Base-by-base conservation (phyloP, 2,797 vertebrate genomes). In the Darevskia mixta region DNA sequence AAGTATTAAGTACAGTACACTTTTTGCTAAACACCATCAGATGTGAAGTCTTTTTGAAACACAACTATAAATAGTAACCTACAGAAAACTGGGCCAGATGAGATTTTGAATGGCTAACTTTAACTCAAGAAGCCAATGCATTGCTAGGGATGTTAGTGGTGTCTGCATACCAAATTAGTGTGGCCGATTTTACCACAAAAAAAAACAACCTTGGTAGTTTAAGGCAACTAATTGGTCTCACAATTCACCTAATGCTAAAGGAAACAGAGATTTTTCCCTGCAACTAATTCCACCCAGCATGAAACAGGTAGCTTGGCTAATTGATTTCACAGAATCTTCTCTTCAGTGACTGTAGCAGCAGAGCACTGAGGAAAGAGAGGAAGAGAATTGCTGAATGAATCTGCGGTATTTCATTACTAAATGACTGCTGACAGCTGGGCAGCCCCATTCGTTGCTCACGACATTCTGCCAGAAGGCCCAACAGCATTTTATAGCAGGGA, bases 391-490 rank as follows among this genome's bases (percentile, higher is more conserved):
- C 93, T 95, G 94, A 95, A 90, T 90, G 84, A 82, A 90, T 90
- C 90, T 79, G 90, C 88, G 76, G 88, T 88, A 92, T 89, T 90
- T 90, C 89, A 95, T 93, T 89, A 66, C 92, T 91, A 91, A 83
- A 93, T 91, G 93, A 23, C 92, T 86, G 92, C 82, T 93, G 95
- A 96, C 94, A 95, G 96, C 95, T 82, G 85, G 90, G 86, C 80
- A 91, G 92, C 67, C 87, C 82, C 91, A 83, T 90, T 89, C 35
- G 7, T 86, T 82, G 67, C 87, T 86, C 17, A 29, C 67, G 64
- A 77, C 86, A 49, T 78, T 67, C 83, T 83, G 85, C 83, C 87
- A 85, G 88, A 86, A 90, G 83, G 88, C 88, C 80, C 86, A 86
- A 85, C 82, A 69, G 87, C 87, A 92, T 93, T 94, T 94, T 91